phyloP scores from a whole-genome alignment of 2,888 invertebrate genomes.

The Drosophila sordidapex region DNA sequence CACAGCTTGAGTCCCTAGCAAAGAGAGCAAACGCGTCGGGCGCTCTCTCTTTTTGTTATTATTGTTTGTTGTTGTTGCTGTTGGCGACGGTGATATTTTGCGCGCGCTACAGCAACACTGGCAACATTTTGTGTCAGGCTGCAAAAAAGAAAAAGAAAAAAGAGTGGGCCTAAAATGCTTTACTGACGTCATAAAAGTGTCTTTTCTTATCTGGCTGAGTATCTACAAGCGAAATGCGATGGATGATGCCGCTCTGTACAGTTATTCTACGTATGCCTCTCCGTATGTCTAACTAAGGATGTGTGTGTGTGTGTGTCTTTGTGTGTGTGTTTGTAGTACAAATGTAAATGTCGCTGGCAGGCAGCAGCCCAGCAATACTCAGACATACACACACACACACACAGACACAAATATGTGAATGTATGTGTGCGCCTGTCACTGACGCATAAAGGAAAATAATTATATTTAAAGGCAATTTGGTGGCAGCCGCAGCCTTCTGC shows the following conservation, averaged over 20 bases:
- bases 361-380: slow-evolving; percentile 31
- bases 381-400: slow-evolving; percentile 16
- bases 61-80: slow-evolving; percentile 46
- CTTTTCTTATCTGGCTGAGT: slow-evolving; percentile 77
- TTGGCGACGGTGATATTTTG: slow-evolving; percentile 54
- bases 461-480: slow-evolving; percentile 82
- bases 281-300: slow-evolving; percentile 2
- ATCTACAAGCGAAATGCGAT: slow-evolving; percentile 68
- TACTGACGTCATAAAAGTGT: slow-evolving; percentile 79
- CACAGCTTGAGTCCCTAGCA: neutral
- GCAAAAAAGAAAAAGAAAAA: slow-evolving; percentile 33
- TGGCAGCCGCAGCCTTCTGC: slow-evolving; percentile 76
- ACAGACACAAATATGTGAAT: neutral
- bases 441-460: slow-evolving; percentile 80
- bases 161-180: slow-evolving; percentile 73
- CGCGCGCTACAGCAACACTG: slow-evolving; percentile 60
- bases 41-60: slow-evolving; percentile 46
- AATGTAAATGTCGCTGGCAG: slow-evolving; percentile 76
- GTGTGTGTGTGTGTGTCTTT: slow-evolving; percentile 5
- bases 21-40: slow-evolving; percentile 33
- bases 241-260: slow-evolving; percentile 50
- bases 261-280: slow-evolving; percentile 45
- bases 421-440: slow-evolving; percentile 47
- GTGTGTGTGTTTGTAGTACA: slow-evolving; percentile 53
- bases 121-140: slow-evolving; percentile 61